A percentile compares a stretch with the other conserved stretches of the same genome.
phyloP scores from a whole-genome alignment of 2,888 invertebrate genomes.

The Frankliniella fusca region DNA sequence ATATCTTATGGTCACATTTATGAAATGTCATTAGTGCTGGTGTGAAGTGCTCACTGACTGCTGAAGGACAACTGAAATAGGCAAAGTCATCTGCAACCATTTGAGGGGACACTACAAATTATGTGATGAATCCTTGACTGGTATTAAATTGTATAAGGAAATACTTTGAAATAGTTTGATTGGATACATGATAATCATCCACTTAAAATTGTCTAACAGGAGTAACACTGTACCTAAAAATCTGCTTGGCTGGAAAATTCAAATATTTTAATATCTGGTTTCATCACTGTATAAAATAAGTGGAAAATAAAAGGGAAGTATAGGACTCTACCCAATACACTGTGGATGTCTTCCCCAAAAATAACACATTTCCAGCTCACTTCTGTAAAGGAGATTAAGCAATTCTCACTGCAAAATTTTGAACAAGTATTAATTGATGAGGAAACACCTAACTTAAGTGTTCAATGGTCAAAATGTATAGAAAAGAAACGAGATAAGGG shows the following conservation, averaged over 20 bases:
- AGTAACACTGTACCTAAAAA: too few relatives aligned
- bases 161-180: neutral
- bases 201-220: too few relatives aligned
- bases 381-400: neutral
- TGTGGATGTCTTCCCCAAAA: too few relatives aligned
- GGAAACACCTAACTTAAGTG: neutral
- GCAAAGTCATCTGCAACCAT: neutral
- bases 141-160: neutral
- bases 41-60: neutral
- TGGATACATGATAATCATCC: too few relatives aligned
- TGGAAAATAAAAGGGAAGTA: too few relatives aligned
- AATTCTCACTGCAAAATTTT: neutral
- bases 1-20: neutral
- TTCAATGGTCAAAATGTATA: neutral
- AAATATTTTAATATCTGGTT: too few relatives aligned
- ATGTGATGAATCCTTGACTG: neutral
- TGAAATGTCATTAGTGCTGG: neutral
- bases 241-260: too few relatives aligned
- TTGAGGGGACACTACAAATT: neutral
- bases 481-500: neutral
- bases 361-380: too few relatives aligned
- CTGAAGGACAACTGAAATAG: neutral
- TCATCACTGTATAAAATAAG: too few relatives aligned
- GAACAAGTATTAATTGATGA: neutral
- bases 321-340: too few relatives aligned